Conservation (phyloP, 2,888 invertebrate species). For the Dynastes maya region DNA sequence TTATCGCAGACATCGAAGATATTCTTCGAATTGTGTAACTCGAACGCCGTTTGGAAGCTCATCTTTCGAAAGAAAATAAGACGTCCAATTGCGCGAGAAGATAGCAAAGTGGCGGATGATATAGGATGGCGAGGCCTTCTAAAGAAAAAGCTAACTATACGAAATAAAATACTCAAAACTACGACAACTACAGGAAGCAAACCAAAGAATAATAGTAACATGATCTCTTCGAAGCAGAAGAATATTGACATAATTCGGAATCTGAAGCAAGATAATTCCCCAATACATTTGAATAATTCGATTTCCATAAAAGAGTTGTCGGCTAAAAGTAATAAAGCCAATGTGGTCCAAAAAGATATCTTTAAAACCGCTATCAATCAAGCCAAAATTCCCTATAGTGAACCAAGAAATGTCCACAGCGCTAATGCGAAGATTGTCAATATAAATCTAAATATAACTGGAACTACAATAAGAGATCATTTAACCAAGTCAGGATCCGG, state of each 20-base stretch:
- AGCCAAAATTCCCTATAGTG: not conserved
- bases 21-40: constrained; percentile 60
- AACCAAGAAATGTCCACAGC: not conserved
- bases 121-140: constrained; percentile 54
- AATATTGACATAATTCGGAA: constrained; percentile 30
- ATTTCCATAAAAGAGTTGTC: not conserved
- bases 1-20: constrained; percentile 61
- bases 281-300: not conserved
- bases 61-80: constrained; percentile 55
- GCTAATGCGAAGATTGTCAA: constrained; percentile 19
- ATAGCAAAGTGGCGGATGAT: constrained; percentile 45
- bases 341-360: not conserved
- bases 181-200: not conserved
- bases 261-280: not conserved
- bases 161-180: constrained; percentile 19
- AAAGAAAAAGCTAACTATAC: constrained; percentile 40
- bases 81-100: constrained; percentile 45
- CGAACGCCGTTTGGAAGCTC: constrained; percentile 57
- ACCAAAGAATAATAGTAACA: constrained; percentile 15
- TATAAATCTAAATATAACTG: constrained; percentile 29
- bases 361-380: not conserved
- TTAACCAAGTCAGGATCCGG: not conserved
- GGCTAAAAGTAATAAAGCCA: not conserved
- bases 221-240: not conserved
- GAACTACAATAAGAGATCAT: constrained; percentile 20